phyloP scores from a whole-genome alignment of 1,140 invertebrate species.

The Limonius californicus region DNA sequence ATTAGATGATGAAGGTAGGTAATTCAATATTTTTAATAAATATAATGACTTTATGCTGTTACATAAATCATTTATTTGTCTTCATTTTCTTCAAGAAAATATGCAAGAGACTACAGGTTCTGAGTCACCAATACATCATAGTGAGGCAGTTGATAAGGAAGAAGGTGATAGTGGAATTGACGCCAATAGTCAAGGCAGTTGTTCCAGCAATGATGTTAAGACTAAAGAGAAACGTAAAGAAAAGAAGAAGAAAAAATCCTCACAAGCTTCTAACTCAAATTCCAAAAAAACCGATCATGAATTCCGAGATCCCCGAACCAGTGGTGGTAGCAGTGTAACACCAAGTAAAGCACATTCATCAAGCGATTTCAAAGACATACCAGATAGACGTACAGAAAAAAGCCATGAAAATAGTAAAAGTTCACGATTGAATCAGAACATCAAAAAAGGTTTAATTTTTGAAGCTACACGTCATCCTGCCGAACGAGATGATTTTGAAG shows the following conservation, averaged over 20 bases:
- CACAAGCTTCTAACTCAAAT: slow-evolving; percentile 16
- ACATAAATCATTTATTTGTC: no score
- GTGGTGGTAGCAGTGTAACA: slow-evolving; percentile 7
- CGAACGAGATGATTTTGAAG: slow-evolving; percentile 65
- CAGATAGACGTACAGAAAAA: slow-evolving; percentile 21
- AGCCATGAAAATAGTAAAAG: slow-evolving; percentile 22
- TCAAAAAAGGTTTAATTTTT: slow-evolving; percentile 54
- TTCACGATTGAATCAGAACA: slow-evolving; percentile 34
- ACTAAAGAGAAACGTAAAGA: slow-evolving; percentile 64
- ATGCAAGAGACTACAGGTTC: slow-evolving; percentile 39
- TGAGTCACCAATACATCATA: slow-evolving; percentile 41
- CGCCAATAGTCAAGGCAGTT: slow-evolving; percentile 79
- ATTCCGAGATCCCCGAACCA: background rate
- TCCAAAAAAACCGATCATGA: slow-evolving; percentile 23
- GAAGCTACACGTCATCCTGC: slow-evolving; percentile 61
- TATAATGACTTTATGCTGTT: no score
- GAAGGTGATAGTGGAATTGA: slow-evolving; percentile 85
- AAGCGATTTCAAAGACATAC: slow-evolving; percentile 3
- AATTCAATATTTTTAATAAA: no score
- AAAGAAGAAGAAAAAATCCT: slow-evolving; percentile 73
- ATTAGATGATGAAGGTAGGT: slow-evolving; percentile 55
- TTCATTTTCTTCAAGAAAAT: slow-evolving; percentile 17
- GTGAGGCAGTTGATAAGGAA: slow-evolving; percentile 58
- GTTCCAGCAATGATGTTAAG: slow-evolving; percentile 72
- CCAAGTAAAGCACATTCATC: slow-evolving; percentile 14